A percentile compares a stretch with the other conserved stretches of the same genome.
phyloP scores from a whole-genome alignment of 2,113 vertebrate genomes.

The Callipepla squamata region DNA sequence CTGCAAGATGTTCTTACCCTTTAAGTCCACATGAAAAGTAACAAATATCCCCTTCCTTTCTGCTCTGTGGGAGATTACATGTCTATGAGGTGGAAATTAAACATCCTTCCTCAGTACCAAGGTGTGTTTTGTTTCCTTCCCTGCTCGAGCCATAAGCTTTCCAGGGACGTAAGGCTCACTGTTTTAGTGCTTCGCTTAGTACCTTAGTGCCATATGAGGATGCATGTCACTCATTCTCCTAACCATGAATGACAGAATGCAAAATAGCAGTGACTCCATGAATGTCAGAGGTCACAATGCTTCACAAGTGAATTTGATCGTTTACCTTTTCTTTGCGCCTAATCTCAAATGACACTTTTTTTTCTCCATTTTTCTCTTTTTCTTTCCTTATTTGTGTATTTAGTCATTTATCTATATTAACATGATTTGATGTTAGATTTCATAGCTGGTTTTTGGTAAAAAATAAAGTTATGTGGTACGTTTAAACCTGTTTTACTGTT shows the following conservation, averaged over 20 bases:
- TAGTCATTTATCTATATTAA: not conserved
- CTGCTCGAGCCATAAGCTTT: not conserved
- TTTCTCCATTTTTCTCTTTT: not conserved
- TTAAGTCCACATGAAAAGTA: not conserved
- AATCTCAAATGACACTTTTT: not conserved
- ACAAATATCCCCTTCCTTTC: not conserved
- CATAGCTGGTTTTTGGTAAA: not conserved
- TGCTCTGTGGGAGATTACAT: rapidly evolving
- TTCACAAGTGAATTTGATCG: not conserved
- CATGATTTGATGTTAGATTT: not conserved
- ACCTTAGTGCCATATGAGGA: not conserved
- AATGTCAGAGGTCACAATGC: not conserved
- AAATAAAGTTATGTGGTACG: not conserved
- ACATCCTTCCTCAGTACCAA: not conserved
- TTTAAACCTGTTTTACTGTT: not conserved
- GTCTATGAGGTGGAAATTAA: not conserved
- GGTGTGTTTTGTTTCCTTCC: not conserved
- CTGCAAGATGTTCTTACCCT: not conserved
- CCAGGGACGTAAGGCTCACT: not conserved
- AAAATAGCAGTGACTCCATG: not conserved
- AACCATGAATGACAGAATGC: not conserved
- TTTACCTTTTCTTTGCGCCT: not conserved
- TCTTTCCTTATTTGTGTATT: not conserved
- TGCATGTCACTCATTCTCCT: not conserved
- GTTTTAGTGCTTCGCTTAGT: not conserved